These are phyloP conservation scores for Triplophysa rosa DNA, from an alignment of 2,113 vertebrate species.

Conservation along the genomic window DNA sequence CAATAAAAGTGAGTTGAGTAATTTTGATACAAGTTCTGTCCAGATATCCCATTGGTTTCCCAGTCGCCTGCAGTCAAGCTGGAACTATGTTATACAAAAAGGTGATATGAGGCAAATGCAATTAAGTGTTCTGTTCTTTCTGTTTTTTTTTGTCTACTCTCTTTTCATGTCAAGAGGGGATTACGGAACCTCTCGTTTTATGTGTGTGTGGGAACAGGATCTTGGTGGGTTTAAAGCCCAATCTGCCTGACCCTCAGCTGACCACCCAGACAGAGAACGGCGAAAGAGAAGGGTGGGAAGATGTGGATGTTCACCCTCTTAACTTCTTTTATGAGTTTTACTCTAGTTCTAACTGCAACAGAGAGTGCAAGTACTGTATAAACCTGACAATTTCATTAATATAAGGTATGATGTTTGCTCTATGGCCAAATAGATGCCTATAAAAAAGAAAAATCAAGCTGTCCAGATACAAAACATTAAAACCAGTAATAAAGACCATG, in stretches of 20 bases:
- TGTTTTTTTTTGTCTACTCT: slow-evolving; percentile 51
- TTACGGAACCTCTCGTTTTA: slow-evolving; percentile 53
- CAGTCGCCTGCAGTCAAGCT: not conserved
- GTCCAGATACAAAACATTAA: not conserved
- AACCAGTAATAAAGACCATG: not conserved
- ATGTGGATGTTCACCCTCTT: not conserved
- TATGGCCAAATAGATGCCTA: not conserved
- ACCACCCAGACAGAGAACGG: slow-evolving; percentile 42
- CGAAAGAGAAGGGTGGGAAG: slow-evolving; percentile 20
- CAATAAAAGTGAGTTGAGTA: too few relatives aligned
- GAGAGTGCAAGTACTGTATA: not conserved
- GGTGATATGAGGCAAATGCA: slow-evolving; percentile 52
- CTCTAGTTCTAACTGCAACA: not conserved
- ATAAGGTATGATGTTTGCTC: not conserved
- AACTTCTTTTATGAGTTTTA: not conserved
- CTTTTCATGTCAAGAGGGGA: slow-evolving; percentile 58
- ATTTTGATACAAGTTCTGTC: not conserved
- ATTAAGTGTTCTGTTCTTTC: slow-evolving; percentile 60
- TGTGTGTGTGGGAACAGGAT: slow-evolving; percentile 41
- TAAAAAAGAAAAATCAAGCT: not conserved
- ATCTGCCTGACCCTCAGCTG: slow-evolving; percentile 11
- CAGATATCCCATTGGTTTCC: slow-evolving; percentile 22
- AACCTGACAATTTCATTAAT: not conserved
- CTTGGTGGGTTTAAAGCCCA: slow-evolving; percentile 26
- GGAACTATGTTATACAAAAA: not conserved